Percentiles rank a stretch among this genome's conserved stretches.
Evolutionary conservation across 2,113 vertebrate genomes (phyloP).

Genomic region (Salvelinus alpinus): DNA sequence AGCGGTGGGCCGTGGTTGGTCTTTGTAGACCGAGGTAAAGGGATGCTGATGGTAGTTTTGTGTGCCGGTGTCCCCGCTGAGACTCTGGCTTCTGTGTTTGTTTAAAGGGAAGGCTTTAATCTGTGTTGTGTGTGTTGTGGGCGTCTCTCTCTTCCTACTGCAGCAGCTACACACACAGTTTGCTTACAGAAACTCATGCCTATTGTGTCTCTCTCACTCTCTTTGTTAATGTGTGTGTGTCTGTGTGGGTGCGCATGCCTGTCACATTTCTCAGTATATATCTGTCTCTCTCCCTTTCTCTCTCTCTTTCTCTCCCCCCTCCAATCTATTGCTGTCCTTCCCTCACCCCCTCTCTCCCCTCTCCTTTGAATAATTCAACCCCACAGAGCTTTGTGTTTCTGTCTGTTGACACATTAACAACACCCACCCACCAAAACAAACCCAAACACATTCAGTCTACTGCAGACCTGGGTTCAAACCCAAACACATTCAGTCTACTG

Average conservation of each 20-base stretch:
- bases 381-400: neutral
- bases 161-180: too few relatives aligned
- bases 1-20: slow-evolving; percentile 1
- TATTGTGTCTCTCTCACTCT: neutral
- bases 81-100: neutral
- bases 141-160: slow-evolving; percentile 4
- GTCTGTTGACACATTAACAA: slow-evolving; percentile 50
- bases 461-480: too few relatives aligned
- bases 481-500: too few relatives aligned
- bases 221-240: neutral
- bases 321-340: too few relatives aligned
- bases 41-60: slow-evolving; percentile 3
- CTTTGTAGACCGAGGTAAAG: slow-evolving; percentile 27
- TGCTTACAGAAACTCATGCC: neutral
- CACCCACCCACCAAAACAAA: slow-evolving; percentile 13
- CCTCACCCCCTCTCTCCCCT: neutral
- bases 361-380: slow-evolving; percentile 18
- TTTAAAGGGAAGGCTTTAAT: neutral
- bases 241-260: neutral
- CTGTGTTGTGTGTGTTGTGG: slow-evolving; percentile 3
- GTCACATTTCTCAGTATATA: neutral
- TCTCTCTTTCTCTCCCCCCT: neutral
- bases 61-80: neutral
- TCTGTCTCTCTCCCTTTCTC: neutral
- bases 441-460: slow-evolving; percentile 2